phyloP scores from a whole-genome alignment of 2,113 vertebrate species.

The Dendropsophus ebraccatus region DNA sequence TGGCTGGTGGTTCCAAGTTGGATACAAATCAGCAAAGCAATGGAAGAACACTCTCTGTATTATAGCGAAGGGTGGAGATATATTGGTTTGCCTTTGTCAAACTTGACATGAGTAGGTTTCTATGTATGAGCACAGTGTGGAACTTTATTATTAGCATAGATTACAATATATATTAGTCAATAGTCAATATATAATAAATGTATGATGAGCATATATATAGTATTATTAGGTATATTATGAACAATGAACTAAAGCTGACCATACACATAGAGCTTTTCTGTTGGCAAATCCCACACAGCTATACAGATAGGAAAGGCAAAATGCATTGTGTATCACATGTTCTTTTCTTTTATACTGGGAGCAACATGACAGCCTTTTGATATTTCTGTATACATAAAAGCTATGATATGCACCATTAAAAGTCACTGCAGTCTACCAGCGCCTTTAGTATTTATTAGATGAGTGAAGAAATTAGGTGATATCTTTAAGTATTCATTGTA shows the following conservation, averaged over 20 bases:
- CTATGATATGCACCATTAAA: neutral
- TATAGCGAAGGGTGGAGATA: neutral
- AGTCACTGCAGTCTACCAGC: neutral
- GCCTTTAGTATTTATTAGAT: no score
- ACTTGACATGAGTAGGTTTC: neutral
- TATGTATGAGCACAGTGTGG: neutral
- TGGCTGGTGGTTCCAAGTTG: constrained; percentile 57
- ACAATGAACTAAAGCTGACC: neutral
- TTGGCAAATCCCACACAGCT: neutral
- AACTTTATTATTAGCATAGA: neutral
- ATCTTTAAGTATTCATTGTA: no score
- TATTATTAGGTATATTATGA: neutral
- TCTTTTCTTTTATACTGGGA: neutral
- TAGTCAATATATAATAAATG: no score
- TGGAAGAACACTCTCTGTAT: neutral
- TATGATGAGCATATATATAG: neutral
- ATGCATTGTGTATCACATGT: neutral
- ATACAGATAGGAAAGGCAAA: neutral
- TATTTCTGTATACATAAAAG: neutral
- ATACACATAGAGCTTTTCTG: neutral
- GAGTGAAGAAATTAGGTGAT: no score
- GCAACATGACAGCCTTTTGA: no score
- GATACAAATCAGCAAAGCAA: neutral
- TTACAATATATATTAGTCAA: neutral
- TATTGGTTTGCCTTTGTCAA: neutral